Conservation (phyloP, 1,140 invertebrate genomes). For the Solen grandis region DNA sequence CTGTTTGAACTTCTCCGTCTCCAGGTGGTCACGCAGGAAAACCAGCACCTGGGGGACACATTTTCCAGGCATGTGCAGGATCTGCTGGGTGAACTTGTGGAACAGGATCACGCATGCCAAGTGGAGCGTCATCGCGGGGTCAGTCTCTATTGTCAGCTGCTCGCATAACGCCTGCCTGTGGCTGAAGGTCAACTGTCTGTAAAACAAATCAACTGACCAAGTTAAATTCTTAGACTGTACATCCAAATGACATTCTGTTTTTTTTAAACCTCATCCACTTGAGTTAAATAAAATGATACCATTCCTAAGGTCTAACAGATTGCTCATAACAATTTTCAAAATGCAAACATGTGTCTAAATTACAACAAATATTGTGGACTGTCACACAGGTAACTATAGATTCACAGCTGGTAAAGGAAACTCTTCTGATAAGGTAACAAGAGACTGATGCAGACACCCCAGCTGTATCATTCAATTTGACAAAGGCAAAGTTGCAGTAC, state of each 20-base stretch:
- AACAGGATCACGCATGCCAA: slow-evolving; percentile 90
- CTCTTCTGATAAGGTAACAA: no score
- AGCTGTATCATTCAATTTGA: no score
- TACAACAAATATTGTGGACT: no score
- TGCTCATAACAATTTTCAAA: no score
- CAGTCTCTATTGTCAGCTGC: slow-evolving; percentile 86
- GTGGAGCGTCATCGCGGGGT: slow-evolving; percentile 92
- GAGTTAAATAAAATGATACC: no score
- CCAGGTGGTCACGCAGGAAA: slow-evolving; percentile 87
- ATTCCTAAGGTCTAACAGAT: no score
- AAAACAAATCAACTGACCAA: background rate
- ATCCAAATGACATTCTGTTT: background rate
- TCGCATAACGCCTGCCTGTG: slow-evolving; percentile 91
- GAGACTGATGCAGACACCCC: no score
- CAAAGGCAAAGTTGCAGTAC: no score
- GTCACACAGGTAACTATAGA: no score
- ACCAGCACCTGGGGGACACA: slow-evolving; percentile 91
- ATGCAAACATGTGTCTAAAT: no score
- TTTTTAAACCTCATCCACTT: no score
- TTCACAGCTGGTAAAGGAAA: no score
- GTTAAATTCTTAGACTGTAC: background rate
- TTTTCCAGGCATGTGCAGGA: slow-evolving; percentile 94
- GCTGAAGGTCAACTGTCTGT: slow-evolving; percentile 85
- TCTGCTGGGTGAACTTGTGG: slow-evolving; percentile 87
- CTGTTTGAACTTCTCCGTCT: slow-evolving; percentile 84